These are phyloP conservation scores for Falco punctatus DNA, from an alignment of 2,113 vertebrate species.

Conservation along the genomic window DNA sequence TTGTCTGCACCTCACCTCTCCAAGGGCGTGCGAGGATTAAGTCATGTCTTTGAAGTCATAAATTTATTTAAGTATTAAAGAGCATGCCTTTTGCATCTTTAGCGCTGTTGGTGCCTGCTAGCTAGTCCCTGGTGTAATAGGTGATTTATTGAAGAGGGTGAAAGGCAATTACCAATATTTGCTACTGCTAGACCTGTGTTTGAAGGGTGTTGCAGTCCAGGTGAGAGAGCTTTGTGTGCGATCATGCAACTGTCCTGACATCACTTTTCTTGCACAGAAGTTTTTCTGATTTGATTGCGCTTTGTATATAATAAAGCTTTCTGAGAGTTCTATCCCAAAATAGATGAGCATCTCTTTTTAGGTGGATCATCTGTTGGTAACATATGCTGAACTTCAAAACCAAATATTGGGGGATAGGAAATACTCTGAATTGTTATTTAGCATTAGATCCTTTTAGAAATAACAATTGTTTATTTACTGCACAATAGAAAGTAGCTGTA, in stretches of 20 bases:
- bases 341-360: background rate
- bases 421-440: background rate
- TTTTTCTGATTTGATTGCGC: background rate
- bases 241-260: accelerated
- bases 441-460: background rate
- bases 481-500: background rate
- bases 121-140: background rate
- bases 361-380: background rate
- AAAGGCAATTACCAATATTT: background rate
- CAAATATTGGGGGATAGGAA: background rate
- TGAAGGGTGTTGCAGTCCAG: too few species aligned
- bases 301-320: background rate
- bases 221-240: background rate
- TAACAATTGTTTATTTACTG: background rate
- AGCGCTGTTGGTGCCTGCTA: background rate
- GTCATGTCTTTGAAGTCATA: background rate
- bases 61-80: background rate
- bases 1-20: background rate
- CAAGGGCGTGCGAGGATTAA: background rate
- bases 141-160: too few species aligned
- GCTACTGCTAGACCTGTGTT: background rate
- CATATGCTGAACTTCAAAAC: background rate
- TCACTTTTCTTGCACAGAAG: background rate
- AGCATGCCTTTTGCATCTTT: background rate
- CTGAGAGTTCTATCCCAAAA: background rate